Evolutionary conservation across 1,140 invertebrate species (phyloP).

Genomic region (Drosophila ananassae): DNA sequence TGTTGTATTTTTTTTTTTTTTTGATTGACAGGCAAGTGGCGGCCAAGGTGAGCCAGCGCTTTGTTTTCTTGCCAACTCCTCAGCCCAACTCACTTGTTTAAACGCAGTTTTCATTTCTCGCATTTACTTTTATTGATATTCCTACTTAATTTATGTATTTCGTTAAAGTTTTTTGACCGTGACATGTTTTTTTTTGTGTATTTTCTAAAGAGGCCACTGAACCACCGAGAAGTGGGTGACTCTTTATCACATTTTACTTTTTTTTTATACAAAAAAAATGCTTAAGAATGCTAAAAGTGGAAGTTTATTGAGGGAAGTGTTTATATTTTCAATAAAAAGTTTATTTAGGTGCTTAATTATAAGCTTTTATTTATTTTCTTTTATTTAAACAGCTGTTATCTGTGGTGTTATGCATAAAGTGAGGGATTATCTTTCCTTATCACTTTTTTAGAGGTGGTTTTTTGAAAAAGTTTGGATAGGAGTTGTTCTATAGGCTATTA

Average conservation of each 20-base stretch:
- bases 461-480: too few species aligned
- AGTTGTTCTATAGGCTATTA: too few species aligned
- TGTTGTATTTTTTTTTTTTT: conserved; percentile 19
- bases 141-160: conserved; percentile 68
- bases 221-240: conserved; percentile 28
- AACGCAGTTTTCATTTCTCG: conserved; percentile 34
- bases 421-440: too few species aligned
- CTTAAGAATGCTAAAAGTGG: not conserved
- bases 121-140: conserved; percentile 34
- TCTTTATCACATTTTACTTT: conserved; percentile 3
- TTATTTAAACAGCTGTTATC: not conserved
- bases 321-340: not conserved
- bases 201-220: conserved; percentile 36
- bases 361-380: not conserved
- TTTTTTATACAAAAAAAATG: not conserved
- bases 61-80: conserved; percentile 17
- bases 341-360: not conserved
- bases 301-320: not conserved
- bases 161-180: conserved; percentile 68
- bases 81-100: conserved; percentile 37
- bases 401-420: too few species aligned
- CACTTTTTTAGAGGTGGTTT: too few species aligned
- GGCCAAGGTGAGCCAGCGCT: conserved; percentile 59
- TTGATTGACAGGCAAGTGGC: conserved; percentile 65
- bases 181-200: conserved; percentile 56